Evolutionary conservation across 2,888 invertebrate genomes (phyloP).

Genomic region (Macrosiphum euphorbiae): DNA sequence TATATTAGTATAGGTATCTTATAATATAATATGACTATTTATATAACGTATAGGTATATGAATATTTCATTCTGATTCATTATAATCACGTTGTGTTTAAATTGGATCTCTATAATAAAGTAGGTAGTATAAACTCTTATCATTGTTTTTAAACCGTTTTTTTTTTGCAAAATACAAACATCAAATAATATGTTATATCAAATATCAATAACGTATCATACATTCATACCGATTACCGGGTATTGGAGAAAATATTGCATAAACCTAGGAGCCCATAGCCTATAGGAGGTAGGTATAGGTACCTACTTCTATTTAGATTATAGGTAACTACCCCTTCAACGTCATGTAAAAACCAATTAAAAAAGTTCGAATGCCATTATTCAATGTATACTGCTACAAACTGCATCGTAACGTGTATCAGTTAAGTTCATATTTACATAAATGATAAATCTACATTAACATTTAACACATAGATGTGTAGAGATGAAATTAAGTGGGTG

Average conservation of each 20-base stretch:
- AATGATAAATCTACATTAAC: neutral
- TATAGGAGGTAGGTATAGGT: neutral
- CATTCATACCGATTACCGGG: no score
- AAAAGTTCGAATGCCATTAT: neutral
- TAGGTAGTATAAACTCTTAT: neutral
- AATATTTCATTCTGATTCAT: neutral
- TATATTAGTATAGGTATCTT: neutral
- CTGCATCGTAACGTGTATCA: no score
- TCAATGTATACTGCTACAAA: neutral
- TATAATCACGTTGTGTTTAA: neutral
- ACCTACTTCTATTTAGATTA: neutral
- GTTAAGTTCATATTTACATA: neutral
- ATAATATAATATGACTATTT: neutral
- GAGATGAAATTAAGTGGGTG: neutral
- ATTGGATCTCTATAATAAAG: neutral
- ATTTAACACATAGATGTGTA: neutral
- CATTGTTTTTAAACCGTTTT: neutral
- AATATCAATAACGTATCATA: neutral
- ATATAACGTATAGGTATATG: no score
- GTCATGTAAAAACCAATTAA: neutral
- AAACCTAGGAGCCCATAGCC: neutral
- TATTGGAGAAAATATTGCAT: neutral
- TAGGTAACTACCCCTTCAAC: neutral
- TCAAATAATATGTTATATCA: neutral
- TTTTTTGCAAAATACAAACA: neutral